Evolutionary conservation across 2,113 vertebrate species (phyloP), one percentile per base, ranked within the genome.

Genomic region (Setophaga coronata): DNA sequence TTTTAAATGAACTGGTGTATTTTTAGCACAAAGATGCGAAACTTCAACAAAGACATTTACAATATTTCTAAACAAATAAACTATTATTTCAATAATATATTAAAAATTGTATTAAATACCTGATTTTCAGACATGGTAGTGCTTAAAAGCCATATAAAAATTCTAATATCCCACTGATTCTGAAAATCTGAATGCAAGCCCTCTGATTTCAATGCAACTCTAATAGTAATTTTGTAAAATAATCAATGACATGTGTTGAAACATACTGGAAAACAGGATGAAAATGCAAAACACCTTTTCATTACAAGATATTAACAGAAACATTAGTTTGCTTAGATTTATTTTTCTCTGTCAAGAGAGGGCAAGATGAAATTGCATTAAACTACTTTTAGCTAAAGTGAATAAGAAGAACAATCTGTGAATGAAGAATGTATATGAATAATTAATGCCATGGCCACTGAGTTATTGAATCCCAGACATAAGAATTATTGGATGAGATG

Each of bases 321-420:
- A 92, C 2, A 3, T 89, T 66, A 25, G 19, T 78, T 94, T 71
- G 56, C 61, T 84, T 82, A 60, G 61, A 71, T 94, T 78, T 91
- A 50, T 89, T 80, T 86, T 85, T 57, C 34, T 76, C 42, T 92
- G 47, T 54, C 64, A 87, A 57, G 56, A 57, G 56, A 57, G 34
- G n/a, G 51, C 29, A 81, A 77, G 64, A 90, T 42, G 18, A 93
- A 95, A 87, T 89, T 89, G 71, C 56, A 87, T 93, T 78, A 78
- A 78, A 76, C 34, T 62, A 40, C 65, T 95, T 92, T 65, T 72
- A 65, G 33, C 67, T 69, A 29, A 90, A 95, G n/a, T 80, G 82
- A 92, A 24, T 84, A 89, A 91, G 36, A 77, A 89, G 28, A 89
- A 64, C 80, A 87, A 87, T 64, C 56, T 64, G 53, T 79, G 89